A percentile compares a stretch with the other conserved stretches of the same genome.
Evolutionary conservation across 2,113 vertebrate genomes (phyloP).

Genomic region (Chaetodon auriga): DNA sequence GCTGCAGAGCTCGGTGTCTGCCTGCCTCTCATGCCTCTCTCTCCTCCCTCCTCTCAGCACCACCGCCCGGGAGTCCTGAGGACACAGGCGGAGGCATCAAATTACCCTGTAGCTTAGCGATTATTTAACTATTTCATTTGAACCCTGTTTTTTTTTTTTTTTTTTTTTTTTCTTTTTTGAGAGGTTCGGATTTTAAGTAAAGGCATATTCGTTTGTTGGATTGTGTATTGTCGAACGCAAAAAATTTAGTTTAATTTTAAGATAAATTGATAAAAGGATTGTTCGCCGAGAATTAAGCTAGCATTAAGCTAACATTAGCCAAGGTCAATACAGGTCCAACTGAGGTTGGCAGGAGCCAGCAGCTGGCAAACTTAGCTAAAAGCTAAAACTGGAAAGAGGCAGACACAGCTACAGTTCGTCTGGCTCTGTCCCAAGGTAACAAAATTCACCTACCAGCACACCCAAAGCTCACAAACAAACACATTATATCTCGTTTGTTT

Average conservation of each 20-base stretch:
- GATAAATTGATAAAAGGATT: neutral
- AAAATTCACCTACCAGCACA: neutral
- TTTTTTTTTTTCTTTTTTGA: neutral
- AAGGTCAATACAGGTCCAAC: neutral
- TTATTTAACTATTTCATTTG: too few relatives aligned
- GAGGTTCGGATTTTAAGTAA: neutral
- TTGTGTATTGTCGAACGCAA: neutral
- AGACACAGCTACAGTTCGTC: too few relatives aligned
- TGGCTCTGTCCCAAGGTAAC: neutral
- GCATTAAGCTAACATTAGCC: neutral
- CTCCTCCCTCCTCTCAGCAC: slow-evolving; percentile 49
- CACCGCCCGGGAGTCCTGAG: slow-evolving; percentile 47
- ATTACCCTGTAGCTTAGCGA: slow-evolving; percentile 35
- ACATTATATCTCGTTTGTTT: neutral
- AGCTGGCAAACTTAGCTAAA: neutral
- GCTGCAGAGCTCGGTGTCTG: neutral
- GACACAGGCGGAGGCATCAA: slow-evolving; percentile 60
- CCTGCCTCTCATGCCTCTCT: neutral
- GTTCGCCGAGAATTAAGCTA: neutral
- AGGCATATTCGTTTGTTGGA: neutral
- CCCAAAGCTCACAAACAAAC: neutral
- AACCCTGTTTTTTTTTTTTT: too few relatives aligned
- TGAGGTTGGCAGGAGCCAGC: neutral
- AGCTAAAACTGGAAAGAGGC: neutral
- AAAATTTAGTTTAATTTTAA: neutral